phyloP scores from a whole-genome alignment of 2,113 vertebrate genomes.

The Plestiodon gilberti region DNA sequence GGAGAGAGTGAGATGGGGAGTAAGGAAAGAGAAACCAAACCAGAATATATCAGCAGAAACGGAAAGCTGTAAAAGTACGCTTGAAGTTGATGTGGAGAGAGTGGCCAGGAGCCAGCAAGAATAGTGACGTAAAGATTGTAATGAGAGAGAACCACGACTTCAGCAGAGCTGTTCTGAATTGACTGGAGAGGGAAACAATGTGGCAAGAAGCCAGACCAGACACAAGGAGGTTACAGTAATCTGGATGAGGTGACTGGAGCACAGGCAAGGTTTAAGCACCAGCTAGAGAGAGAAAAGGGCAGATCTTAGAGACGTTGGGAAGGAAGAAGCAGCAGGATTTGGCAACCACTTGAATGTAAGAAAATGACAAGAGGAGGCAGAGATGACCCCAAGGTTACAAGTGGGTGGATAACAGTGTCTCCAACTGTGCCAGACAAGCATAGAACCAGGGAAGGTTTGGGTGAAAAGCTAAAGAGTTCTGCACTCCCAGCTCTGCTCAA shows the following conservation, averaged over 20 bases:
- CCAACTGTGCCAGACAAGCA: conserved; percentile 22
- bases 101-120: background rate
- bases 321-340: background rate
- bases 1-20: no score
- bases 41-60: background rate
- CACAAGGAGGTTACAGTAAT: background rate
- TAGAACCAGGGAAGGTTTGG: background rate
- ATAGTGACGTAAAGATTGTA: background rate
- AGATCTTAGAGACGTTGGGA: background rate
- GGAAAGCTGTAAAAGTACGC: background rate
- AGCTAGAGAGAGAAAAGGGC: background rate
- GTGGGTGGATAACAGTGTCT: conserved; percentile 7
- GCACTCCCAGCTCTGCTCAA: background rate
- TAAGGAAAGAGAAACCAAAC: background rate
- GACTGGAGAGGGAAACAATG: background rate
- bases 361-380: conserved; percentile 4
- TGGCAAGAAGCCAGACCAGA: background rate
- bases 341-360: background rate
- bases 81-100: background rate
- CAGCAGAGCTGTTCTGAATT: conserved; percentile 6
- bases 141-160: background rate
- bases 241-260: background rate
- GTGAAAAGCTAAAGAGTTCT: background rate
- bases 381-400: conserved; percentile 15
- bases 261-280: background rate